phyloP scores from a whole-genome alignment of 1,140 invertebrate species.

The Centruroides vittatus region DNA sequence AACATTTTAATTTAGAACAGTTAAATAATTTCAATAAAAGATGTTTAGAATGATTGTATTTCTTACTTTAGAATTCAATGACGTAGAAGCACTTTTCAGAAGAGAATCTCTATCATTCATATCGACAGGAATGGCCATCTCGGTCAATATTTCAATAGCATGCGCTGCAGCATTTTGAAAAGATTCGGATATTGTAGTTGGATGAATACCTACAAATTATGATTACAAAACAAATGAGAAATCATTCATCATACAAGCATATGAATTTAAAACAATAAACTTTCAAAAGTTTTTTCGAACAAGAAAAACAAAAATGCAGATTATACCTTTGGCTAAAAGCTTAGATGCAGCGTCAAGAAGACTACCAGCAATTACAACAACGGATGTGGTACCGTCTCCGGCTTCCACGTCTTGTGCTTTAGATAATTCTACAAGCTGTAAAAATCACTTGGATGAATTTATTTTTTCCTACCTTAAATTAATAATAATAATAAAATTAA shows the following conservation, averaged over 20 bases:
- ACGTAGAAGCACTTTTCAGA: conserved; percentile 88
- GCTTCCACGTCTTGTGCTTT: conserved; percentile 98
- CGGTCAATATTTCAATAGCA: conserved; percentile 68
- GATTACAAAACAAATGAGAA: not conserved
- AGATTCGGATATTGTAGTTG: conserved; percentile 90
- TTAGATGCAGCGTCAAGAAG: conserved; percentile 88
- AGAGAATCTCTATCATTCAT: conserved; percentile 74
- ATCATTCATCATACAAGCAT: no score
- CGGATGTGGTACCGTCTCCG: conserved; percentile 97
- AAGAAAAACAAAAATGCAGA: not conserved
- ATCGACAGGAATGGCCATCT: conserved; percentile 75
- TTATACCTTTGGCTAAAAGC: conserved; percentile 60
- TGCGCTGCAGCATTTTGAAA: conserved; percentile 81
- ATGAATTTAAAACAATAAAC: no score
- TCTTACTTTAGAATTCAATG: conserved; percentile 86
- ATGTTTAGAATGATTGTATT: no score
- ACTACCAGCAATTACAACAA: conserved; percentile 90
- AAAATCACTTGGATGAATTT: conserved; percentile 7
- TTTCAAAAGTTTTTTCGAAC: no score
- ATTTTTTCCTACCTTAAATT: no score
- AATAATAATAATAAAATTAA: no score
- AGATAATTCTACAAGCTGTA: conserved; percentile 88
- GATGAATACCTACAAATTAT: conserved; percentile 60
- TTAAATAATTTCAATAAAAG: no score
- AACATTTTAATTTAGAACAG: no score